Evolutionary conservation across 2,888 invertebrate species (phyloP).

Genomic region (Macrophya annulata): DNA sequence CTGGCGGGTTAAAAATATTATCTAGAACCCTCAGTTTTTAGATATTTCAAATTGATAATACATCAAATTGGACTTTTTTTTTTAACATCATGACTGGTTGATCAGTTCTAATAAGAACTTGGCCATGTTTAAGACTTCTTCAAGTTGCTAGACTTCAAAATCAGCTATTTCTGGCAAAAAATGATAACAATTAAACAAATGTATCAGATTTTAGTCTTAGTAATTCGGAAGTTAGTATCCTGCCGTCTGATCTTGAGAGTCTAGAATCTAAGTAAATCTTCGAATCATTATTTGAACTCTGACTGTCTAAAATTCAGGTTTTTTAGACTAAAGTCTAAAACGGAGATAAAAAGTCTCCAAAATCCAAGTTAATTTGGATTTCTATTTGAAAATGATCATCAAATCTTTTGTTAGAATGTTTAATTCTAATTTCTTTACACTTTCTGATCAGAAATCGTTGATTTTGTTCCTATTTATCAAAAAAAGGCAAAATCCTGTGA

Average conservation of each 20-base stretch:
- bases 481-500: too few relatives aligned
- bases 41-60: not conserved
- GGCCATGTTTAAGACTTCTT: not conserved
- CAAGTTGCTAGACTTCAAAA: not conserved
- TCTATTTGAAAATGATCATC: not conserved
- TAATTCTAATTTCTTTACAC: too few relatives aligned
- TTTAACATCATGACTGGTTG: not conserved
- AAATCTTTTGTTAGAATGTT: too few relatives aligned
- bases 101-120: not conserved
- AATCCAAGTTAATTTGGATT: not conserved
- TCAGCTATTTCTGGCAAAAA: not conserved
- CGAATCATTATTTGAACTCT: not conserved
- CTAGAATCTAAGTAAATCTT: not conserved
- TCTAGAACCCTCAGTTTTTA: not conserved
- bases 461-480: too few relatives aligned
- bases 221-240: not conserved
- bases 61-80: not conserved
- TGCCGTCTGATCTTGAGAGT: not conserved
- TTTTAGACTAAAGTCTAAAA: not conserved
- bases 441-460: too few relatives aligned
- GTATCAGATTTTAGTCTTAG: not conserved
- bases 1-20: not conserved
- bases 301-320: not conserved
- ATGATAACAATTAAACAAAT: too few relatives aligned
- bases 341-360: not conserved